Percentiles rank a stretch among this genome's conserved stretches.
Conservation (phyloP, 1,140 invertebrate genomes). For the Pogonomyrmex californicus region DNA sequence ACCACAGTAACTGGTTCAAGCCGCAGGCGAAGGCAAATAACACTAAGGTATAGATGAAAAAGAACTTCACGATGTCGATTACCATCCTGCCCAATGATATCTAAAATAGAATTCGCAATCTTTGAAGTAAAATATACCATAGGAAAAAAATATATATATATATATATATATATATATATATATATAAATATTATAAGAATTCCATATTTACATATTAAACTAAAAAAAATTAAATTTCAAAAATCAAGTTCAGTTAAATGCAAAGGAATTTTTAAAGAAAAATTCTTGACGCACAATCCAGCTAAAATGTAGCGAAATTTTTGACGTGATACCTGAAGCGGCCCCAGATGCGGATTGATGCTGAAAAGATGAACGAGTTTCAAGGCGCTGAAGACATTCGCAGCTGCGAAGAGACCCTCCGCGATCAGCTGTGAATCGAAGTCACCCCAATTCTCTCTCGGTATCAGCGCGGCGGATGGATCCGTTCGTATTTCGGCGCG, state of each 20-base stretch:
- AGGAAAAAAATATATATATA: too few species aligned
- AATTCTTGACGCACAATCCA: neutral
- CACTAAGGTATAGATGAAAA: constrained; percentile 94
- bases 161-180: neutral
- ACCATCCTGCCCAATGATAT: constrained; percentile 95
- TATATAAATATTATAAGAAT: neutral
- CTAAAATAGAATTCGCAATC: constrained; percentile 83
- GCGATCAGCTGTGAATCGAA: constrained; percentile 98
- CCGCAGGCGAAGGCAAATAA: constrained; percentile 95
- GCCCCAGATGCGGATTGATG: constrained; percentile 96
- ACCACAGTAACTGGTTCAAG: constrained; percentile 96
- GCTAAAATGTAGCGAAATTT: neutral
- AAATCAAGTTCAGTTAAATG: neutral
- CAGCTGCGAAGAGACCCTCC: constrained; percentile 97
- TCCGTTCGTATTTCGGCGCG: constrained; percentile 89
- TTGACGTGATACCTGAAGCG: constrained; percentile 87
- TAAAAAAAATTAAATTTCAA: too few species aligned
- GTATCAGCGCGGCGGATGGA: constrained; percentile 90
- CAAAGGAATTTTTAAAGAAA: neutral
- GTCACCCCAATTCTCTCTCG: constrained; percentile 95
- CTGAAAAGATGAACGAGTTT: constrained; percentile 97
- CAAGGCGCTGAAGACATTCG: constrained; percentile 95
- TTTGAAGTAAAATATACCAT: neutral
- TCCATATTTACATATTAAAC: neutral
- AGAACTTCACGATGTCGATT: constrained; percentile 95